Percentiles rank a stretch among this genome's conserved stretches.
Conservation (phyloP, 2,797 vertebrate species). For the Alosa sapidissima region DNA sequence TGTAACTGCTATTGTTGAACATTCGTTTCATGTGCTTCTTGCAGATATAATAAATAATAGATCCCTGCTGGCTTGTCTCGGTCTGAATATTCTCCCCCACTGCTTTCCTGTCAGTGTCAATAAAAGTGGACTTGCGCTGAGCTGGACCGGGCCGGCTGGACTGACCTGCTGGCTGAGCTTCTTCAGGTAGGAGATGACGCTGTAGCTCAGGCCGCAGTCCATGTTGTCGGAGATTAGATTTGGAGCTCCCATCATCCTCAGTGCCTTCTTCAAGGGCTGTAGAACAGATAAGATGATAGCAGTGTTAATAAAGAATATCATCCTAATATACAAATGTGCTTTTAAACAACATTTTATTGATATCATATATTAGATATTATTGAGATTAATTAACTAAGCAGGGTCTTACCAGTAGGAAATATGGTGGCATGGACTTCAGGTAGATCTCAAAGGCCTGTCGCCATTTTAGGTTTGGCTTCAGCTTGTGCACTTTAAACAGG, state of each 20-base stretch:
- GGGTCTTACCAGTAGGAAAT: conserved; percentile 90
- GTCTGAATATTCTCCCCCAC: not conserved
- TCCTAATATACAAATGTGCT: too few relatives aligned
- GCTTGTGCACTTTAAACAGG: conserved; percentile 99
- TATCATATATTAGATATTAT: not conserved
- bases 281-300: conserved; percentile 29
- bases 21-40: not conserved
- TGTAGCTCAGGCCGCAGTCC: conserved; percentile 98
- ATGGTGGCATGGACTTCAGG: conserved; percentile 97
- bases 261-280: conserved; percentile 97
- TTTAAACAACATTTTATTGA: too few relatives aligned
- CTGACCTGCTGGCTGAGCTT: conserved; percentile 99
- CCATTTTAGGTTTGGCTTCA: conserved; percentile 98
- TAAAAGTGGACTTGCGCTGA: not conserved
- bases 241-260: conserved; percentile 99
- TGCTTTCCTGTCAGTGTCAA: conserved; percentile 10
- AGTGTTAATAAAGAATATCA: too few relatives aligned
- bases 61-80: not conserved
- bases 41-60: conserved; percentile 11
- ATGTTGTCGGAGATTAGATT: conserved; percentile 97
- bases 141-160: not conserved
- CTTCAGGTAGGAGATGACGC: conserved; percentile 98
- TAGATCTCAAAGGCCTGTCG: conserved; percentile 96
- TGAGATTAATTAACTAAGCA: not conserved
- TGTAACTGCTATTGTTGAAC: not conserved